A percentile compares a stretch with the other conserved stretches of the same genome.
These are phyloP conservation scores for rabbit (Oryctolagus cuniculus) DNA, from an alignment of 2,113 vertebrate genomes.

Conservation along the genomic window DNA sequence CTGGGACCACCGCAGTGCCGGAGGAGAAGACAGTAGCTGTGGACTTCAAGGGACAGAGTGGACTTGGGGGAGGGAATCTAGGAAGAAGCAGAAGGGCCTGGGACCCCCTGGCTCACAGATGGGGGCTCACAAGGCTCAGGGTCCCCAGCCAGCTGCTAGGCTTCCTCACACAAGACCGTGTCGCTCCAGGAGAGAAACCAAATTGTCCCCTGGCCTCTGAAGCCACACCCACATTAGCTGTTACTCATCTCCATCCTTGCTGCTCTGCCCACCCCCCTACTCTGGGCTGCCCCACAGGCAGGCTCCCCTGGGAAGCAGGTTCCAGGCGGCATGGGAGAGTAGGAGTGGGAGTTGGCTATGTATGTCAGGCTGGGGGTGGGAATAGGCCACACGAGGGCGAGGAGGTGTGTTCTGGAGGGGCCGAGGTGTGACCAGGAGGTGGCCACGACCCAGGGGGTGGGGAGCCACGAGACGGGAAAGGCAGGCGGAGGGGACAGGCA, in stretches of 20 bases:
- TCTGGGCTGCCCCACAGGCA: not conserved
- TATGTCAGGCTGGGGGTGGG: not conserved
- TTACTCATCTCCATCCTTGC: not conserved
- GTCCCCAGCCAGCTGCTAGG: not conserved
- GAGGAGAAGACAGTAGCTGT: not conserved
- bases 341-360: not conserved
- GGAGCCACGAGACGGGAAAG: not conserved
- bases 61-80: fast-evolving
- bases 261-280: not conserved
- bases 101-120: no score
- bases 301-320: not conserved
- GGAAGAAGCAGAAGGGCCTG: not conserved
- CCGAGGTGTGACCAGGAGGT: not conserved
- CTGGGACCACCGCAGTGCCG: no score
- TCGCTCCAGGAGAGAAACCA: not conserved
- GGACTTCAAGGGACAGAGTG: not conserved
- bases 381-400: not conserved
- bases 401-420: no score
- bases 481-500: not conserved
- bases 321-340: not conserved
- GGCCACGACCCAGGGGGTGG: not conserved
- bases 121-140: no score
- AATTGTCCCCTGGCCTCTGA: fast-evolving
- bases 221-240: not conserved
- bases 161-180: not conserved